These are phyloP conservation scores for Leptinotarsa juncta DNA, from an alignment of 2,888 invertebrate species.

Conservation along the genomic window DNA sequence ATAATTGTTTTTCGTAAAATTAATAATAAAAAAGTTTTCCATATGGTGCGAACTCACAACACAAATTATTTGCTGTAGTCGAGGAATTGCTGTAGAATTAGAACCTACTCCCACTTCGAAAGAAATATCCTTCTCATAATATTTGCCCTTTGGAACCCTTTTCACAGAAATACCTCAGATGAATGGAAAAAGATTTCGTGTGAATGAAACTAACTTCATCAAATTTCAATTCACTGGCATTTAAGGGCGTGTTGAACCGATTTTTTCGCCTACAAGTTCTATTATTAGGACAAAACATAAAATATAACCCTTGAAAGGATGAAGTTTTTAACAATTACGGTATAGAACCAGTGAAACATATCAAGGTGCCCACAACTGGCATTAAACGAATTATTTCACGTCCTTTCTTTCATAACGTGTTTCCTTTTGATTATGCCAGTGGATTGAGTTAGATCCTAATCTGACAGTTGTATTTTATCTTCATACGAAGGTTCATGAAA, in stretches of 20 bases:
- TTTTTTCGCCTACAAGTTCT: constrained; percentile 32
- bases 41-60: too few relatives aligned
- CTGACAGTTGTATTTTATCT: constrained; percentile 48
- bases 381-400: constrained; percentile 36
- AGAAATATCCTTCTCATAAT: background rate
- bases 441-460: constrained; percentile 46
- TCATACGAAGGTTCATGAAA: constrained; percentile 26
- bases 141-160: constrained; percentile 2
- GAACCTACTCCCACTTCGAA: too few relatives aligned
- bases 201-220: constrained; percentile 33
- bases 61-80: too few relatives aligned
- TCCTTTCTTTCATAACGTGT: constrained; percentile 34
- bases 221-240: constrained; percentile 32
- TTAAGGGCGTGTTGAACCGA: constrained; percentile 32
- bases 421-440: constrained; percentile 38
- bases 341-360: constrained; percentile 23
- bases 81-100: too few relatives aligned
- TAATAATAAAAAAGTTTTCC: too few relatives aligned
- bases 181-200: constrained; percentile 17
- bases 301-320: constrained; percentile 37
- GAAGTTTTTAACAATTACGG: constrained; percentile 35
- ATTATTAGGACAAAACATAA: constrained; percentile 32
- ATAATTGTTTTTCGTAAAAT: too few relatives aligned
- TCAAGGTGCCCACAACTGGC: constrained; percentile 38
- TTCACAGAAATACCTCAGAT: background rate